These are phyloP conservation scores for Sturnus vulgaris DNA, from an alignment of 2,113 vertebrate genomes.

Conservation along the genomic window DNA sequence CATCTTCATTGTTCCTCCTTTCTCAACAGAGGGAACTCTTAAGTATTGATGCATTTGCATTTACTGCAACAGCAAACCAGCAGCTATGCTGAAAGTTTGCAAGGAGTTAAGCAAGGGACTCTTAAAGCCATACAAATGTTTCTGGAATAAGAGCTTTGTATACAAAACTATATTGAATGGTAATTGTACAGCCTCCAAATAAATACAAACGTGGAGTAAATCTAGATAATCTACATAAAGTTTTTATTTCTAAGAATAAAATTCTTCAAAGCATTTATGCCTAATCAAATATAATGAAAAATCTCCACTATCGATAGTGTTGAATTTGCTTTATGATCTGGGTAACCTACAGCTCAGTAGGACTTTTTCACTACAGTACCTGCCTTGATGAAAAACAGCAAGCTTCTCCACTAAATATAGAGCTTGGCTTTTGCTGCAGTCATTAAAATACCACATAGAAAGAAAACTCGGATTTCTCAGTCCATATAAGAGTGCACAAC, in stretches of 20 bases:
- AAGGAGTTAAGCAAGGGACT: background rate
- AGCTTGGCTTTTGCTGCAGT: background rate
- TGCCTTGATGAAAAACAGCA: background rate
- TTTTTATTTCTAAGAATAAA: background rate
- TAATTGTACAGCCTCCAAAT: background rate
- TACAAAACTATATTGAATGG: background rate
- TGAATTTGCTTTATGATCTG: background rate
- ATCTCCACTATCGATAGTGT: accelerated
- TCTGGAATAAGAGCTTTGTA: background rate
- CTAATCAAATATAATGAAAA: background rate
- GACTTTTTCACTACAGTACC: background rate
- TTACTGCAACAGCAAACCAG: background rate
- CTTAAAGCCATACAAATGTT: background rate
- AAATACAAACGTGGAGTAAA: background rate
- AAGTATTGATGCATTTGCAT: background rate
- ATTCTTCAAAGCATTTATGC: background rate
- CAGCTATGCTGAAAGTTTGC: background rate
- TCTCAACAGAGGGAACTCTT: background rate
- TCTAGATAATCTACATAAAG: background rate
- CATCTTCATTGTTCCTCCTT: background rate
- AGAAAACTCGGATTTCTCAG: background rate
- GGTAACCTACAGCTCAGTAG: background rate
- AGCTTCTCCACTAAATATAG: background rate
- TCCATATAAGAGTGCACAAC: background rate
- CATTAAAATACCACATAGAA: background rate